Evolutionary conservation across 53 echinoderm and acorn worm species (phyloP).

Genomic region (Pentamera pediparva): DNA sequence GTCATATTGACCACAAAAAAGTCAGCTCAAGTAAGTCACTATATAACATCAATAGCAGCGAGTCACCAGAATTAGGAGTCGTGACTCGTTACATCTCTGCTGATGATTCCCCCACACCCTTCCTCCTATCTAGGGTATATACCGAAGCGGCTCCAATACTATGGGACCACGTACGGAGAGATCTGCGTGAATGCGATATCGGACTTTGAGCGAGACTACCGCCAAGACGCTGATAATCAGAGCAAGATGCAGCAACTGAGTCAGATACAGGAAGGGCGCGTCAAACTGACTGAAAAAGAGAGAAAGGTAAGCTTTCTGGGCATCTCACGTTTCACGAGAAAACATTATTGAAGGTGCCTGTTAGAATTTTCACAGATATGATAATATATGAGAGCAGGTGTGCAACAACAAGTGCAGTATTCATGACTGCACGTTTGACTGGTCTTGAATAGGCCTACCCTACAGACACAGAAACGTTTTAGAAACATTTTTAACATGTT

Average conservation of each 20-base stretch:
- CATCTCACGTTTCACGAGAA: background rate
- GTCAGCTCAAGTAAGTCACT: background rate
- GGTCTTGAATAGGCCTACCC: too few species aligned
- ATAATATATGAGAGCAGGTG: too few species aligned
- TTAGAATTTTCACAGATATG: too few species aligned
- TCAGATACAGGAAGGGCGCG: constrained; percentile 59
- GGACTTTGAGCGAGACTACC: constrained; percentile 69
- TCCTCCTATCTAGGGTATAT: constrained; percentile 60
- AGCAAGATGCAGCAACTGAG: constrained; percentile 46
- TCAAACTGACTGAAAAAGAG: constrained; percentile 45
- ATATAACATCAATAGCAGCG: background rate
- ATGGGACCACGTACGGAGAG: constrained; percentile 79
- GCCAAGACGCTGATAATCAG: constrained; percentile 49
- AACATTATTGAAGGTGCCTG: too few species aligned
- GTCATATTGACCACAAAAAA: too few species aligned
- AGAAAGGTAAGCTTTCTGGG: constrained; percentile 30
- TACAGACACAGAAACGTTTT: too few species aligned
- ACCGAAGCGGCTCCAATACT: constrained; percentile 91
- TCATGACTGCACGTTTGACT: too few species aligned
- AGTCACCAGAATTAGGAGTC: background rate
- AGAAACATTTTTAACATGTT: too few species aligned
- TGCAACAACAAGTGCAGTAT: too few species aligned
- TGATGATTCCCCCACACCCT: background rate
- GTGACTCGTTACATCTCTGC: too few species aligned
- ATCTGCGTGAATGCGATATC: constrained; percentile 73